Evolutionary conservation across 2,888 invertebrate genomes (phyloP), one percentile per base, ranked within the genome.

Genomic region (Rhamnusium bicolor): DNA sequence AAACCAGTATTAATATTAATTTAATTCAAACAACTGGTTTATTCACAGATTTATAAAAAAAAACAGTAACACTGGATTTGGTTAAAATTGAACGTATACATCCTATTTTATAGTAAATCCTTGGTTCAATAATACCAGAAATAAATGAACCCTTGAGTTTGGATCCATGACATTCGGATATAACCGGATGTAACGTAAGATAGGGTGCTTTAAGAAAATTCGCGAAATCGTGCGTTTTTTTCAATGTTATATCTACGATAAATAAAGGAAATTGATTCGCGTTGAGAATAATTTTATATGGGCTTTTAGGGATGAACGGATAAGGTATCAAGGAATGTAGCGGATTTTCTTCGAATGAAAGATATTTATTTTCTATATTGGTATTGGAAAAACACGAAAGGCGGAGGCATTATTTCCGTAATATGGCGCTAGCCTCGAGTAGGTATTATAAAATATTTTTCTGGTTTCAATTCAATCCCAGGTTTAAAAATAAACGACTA

Each of bases 251-350:
- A 70, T 75, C 68, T 60, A 58, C 32, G 60, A 75, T 73, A 75
- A 75, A 75, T 75, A 75, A 73, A 73, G 75, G 66, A 69, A 71
- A 75, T 75, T 73, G 75, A 75, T 75, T 71, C 69, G 53, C 68
- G 71, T 65, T 56, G 19, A 8, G 71, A 63, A 73, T 71, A 71
- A 72, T 75, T 70, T 69, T 72, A 71, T 75, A 65, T 69, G 69
- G 65, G 66, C 69, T 56, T 63, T 74, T 63, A 58, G 19, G 58
- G 63, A 73, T 69, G 32, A 60, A 65, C 47, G 58, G 53, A 51
- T 65, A 67, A 19, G 46, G 29, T 51, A 32, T n/a, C 51, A 24
- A 10, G 21, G 53, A 29, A 32, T 27, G 56, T 47, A n/a, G 40
- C 6, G 7, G 67, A 56, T 67, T 56, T 56, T 56, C 56, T 54